Evolutionary conservation across 2,888 invertebrate species (phyloP), one percentile per base, ranked within the genome.

Genomic region (Lycocerus yunnanus): DNA sequence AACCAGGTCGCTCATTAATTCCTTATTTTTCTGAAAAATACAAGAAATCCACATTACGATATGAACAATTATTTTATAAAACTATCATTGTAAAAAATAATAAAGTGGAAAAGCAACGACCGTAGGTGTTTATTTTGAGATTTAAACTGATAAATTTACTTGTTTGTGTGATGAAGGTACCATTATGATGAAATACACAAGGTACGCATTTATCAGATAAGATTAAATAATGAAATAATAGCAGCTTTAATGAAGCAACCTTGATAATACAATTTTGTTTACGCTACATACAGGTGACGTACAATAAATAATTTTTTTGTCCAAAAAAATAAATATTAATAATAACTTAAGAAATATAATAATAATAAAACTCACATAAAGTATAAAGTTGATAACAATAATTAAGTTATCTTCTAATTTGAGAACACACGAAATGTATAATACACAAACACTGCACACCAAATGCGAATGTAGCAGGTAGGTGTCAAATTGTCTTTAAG

Each of bases 1-100:
- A 68, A 92, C 89, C 80, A 93, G 89, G 83, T 93, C 93, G 86
- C 92, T 93, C 92, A 94, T 93, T 83, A 93, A 88, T 85, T 93
- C 93, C 86, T 92, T 93, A 87, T 93, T 93, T 88, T 93, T 92
- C 93, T 93, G 92, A 77, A 92, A 92, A 79, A 84, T 81, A 84
- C 85, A 82, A 84, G 86, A 83, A 60, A 18, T 66, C 75, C 71
- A 75, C 71, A 75, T 71, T 69, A 69, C 58, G 69, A 68, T 8
- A 14, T 16, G 73, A 21, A 58, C 65, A 27, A 63, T 13, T 6
- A 43, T n/a, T 27, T 27, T 27, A 27, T 27, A 27, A 27, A 27
- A 43, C 6, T n/a, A 43, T 43, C 43, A 43, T 43, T 43, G n/a
- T 43, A 27, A n/a, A n/a, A n/a, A 43, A 43, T 43, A n/a, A 43